phyloP scores from a whole-genome alignment of 2,797 vertebrate species.

The Manis javanica region DNA sequence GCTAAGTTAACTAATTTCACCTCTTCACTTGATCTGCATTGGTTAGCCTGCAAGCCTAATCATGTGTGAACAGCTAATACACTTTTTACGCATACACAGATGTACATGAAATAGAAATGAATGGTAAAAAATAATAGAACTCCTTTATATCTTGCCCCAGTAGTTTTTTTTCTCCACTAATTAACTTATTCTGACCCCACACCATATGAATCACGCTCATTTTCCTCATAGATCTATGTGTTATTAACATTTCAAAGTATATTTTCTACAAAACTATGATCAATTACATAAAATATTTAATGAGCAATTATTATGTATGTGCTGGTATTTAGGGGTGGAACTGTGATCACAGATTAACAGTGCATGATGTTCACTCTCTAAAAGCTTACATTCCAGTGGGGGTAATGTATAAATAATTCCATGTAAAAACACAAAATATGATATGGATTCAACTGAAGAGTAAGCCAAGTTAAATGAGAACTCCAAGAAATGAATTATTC shows the following conservation, averaged over 20 bases:
- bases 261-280: neutral
- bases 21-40: neutral
- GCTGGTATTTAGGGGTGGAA: neutral
- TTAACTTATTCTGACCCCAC: neutral
- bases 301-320: neutral
- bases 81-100: neutral
- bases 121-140: neutral
- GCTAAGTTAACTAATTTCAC: neutral
- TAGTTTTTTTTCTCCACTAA: neutral
- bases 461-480: neutral
- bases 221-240: neutral
- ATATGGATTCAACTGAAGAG: neutral
- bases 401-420: neutral
- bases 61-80: neutral
- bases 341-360: neutral
- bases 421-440: neutral
- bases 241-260: neutral
- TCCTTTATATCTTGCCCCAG: neutral
- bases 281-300: constrained; percentile 6
- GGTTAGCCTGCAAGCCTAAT: neutral
- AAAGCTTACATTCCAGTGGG: neutral
- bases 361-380: neutral
- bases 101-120: neutral
- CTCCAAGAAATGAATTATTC: neutral
- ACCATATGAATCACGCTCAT: neutral